These are phyloP conservation scores for Mystacides longicornis DNA, from an alignment of 2,888 invertebrate species.

Conservation along the genomic window DNA sequence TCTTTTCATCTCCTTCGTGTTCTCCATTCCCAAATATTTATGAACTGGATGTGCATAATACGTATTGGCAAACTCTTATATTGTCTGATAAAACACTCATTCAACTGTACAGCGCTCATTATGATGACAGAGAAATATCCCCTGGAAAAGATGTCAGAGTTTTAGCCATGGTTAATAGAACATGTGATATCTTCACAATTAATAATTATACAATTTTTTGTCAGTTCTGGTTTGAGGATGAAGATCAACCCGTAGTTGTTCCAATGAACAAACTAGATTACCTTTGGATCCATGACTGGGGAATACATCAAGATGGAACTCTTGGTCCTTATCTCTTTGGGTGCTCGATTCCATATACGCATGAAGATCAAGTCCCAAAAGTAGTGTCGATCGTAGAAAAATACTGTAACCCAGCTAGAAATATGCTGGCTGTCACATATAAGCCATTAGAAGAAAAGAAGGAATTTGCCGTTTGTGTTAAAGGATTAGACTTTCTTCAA, in stretches of 20 bases:
- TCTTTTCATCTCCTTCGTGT: conserved; percentile 5
- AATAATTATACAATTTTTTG: conserved; percentile 74
- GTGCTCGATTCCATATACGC: conserved; percentile 79
- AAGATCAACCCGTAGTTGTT: conserved; percentile 70
- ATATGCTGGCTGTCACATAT: conserved; percentile 75
- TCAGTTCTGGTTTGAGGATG: conserved; percentile 83
- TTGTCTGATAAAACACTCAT: not conserved
- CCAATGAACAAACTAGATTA: conserved; percentile 85
- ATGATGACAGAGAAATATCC: conserved; percentile 56
- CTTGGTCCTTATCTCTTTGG: conserved; percentile 86
- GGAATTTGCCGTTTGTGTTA: conserved; percentile 88
- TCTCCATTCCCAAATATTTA: conserved; percentile 9
- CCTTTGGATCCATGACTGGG: conserved; percentile 91
- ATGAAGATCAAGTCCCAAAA: not conserved
- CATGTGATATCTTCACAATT: conserved; percentile 77
- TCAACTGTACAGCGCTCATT: conserved; percentile 39
- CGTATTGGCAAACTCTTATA: conserved; percentile 9
- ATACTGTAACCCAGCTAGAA: conserved; percentile 77
- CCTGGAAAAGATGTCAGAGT: conserved; percentile 61
- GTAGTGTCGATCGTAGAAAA: conserved; percentile 74
- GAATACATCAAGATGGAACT: conserved; percentile 82
- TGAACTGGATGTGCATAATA: conserved; percentile 7
- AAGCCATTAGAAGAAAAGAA: conserved; percentile 64
- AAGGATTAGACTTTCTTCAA: conserved; percentile 87
- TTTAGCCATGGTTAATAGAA: conserved; percentile 81